These are phyloP conservation scores for Brenthis daphne DNA, from an alignment of 2,888 invertebrate species.

Conservation along the genomic window DNA sequence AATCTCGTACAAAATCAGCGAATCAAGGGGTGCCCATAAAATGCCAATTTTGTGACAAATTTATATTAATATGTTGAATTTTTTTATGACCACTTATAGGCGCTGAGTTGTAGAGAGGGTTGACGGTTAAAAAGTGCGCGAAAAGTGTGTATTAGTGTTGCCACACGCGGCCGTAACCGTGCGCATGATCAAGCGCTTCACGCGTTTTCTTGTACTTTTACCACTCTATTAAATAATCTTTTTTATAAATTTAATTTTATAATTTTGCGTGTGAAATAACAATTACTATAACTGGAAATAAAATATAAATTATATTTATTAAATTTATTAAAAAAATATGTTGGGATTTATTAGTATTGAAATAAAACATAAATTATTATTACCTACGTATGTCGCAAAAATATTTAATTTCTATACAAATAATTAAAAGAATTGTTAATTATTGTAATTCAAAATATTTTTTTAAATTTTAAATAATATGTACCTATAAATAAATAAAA, in stretches of 20 bases:
- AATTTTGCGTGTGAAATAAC: no score
- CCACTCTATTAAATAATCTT: conserved; percentile 17
- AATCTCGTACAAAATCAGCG: not conserved
- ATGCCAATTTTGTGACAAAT: conserved; percentile 54
- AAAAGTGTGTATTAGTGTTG: conserved; percentile 66
- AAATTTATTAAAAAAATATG: no score
- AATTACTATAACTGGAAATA: no score
- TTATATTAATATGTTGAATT: conserved; percentile 61
- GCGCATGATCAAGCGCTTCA: conserved; percentile 49
- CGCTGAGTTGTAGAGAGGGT: conserved; percentile 72
- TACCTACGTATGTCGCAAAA: no score
- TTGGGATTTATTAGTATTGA: no score
- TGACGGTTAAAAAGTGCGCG: conserved; percentile 59
- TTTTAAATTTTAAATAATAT: no score
- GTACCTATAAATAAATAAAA: no score
- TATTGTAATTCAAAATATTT: no score
- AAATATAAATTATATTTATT: no score
- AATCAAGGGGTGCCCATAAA: conserved; percentile 51
- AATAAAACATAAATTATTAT: no score
- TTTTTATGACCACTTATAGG: conserved; percentile 72
- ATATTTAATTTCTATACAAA: no score
- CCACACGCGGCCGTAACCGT: conserved; percentile 66
- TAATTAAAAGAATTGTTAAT: no score
- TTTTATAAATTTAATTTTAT: not conserved
- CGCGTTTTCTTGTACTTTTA: conserved; percentile 25